A percentile compares a stretch with the other conserved stretches of the same genome.
phyloP scores from a whole-genome alignment of 2,797 vertebrate genomes.

The Furcifer pardalis region DNA sequence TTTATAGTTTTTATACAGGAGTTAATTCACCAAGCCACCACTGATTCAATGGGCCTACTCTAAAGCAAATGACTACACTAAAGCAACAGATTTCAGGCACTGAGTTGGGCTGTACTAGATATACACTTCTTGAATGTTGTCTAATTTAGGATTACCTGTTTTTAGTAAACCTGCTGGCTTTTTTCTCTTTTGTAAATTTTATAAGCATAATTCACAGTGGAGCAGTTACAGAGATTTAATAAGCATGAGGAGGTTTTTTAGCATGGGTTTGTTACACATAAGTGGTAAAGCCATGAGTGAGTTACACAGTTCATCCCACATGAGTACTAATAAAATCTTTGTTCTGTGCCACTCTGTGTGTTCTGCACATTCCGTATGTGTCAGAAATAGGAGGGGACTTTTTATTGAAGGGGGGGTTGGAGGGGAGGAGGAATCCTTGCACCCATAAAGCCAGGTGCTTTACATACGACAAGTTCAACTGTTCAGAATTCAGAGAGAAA shows the following conservation, averaged over 20 bases:
- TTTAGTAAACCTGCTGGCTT: background rate
- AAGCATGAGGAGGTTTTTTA: background rate
- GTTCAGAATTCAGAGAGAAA: conserved; percentile 33
- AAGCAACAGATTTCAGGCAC: too few relatives aligned
- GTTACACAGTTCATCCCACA: conserved; percentile 21
- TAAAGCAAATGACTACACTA: too few relatives aligned
- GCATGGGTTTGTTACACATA: conserved; percentile 4
- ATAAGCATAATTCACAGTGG: background rate
- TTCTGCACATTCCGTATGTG: background rate
- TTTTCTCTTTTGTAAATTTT: background rate
- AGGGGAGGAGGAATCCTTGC: conserved; percentile 14
- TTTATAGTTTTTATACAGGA: too few relatives aligned
- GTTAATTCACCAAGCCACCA: too few relatives aligned
- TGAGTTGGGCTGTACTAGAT: background rate
- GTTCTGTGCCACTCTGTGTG: conserved; percentile 12
- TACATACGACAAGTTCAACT: background rate
- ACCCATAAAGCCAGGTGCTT: conserved; percentile 49
- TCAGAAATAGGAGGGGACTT: background rate
- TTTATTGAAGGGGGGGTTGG: background rate
- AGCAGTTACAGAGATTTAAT: conserved; percentile 10
- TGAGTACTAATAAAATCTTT: conserved; percentile 24
- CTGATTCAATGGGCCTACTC: too few relatives aligned
- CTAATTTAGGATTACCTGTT: background rate
- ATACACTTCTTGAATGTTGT: background rate
- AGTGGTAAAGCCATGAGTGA: conserved; percentile 20